phyloP scores from a whole-genome alignment of 2,888 invertebrate genomes.

The Rhagium mordax region DNA sequence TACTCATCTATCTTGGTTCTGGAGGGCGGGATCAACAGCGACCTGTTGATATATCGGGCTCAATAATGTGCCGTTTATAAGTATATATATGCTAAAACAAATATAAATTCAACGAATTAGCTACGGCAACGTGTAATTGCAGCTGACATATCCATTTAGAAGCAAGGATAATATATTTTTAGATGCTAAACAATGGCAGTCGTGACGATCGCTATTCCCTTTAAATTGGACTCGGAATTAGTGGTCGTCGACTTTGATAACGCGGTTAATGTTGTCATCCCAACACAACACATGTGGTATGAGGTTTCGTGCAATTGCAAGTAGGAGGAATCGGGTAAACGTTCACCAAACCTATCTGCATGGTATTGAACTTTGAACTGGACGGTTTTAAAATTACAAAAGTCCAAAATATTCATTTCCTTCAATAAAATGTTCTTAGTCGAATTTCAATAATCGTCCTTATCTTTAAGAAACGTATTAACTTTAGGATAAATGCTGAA shows the following conservation, averaged over 20 bases:
- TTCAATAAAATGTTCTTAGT: too few species aligned
- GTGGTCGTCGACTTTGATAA: slow-evolving; percentile 29
- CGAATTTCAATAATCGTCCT: too few species aligned
- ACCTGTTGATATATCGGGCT: too few species aligned
- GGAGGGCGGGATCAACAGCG: too few species aligned
- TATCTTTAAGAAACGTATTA: too few species aligned
- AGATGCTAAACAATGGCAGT: slow-evolving; percentile 25
- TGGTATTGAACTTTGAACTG: too few species aligned
- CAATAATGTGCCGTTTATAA: too few species aligned
- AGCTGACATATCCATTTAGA: slow-evolving; percentile 12
- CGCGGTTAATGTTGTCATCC: slow-evolving; percentile 37
- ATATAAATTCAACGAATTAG: slow-evolving; percentile 1
- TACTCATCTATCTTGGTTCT: too few species aligned
- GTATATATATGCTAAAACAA: too few species aligned
- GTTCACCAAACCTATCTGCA: neutral
- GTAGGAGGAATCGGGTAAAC: slow-evolving; percentile 11
- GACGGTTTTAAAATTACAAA: too few species aligned
- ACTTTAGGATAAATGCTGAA: too few species aligned
- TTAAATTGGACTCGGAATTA: slow-evolving; percentile 30
- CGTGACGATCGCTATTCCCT: slow-evolving; percentile 22
- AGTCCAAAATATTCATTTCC: too few species aligned
- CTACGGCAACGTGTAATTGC: slow-evolving; percentile 5
- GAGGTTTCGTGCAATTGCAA: slow-evolving; percentile 38
- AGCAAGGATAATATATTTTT: slow-evolving; percentile 20
- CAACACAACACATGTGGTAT: slow-evolving; percentile 57